Base-by-base conservation (phyloP, 2,113 vertebrate genomes). In the Poeciliopsis prolifica region DNA sequence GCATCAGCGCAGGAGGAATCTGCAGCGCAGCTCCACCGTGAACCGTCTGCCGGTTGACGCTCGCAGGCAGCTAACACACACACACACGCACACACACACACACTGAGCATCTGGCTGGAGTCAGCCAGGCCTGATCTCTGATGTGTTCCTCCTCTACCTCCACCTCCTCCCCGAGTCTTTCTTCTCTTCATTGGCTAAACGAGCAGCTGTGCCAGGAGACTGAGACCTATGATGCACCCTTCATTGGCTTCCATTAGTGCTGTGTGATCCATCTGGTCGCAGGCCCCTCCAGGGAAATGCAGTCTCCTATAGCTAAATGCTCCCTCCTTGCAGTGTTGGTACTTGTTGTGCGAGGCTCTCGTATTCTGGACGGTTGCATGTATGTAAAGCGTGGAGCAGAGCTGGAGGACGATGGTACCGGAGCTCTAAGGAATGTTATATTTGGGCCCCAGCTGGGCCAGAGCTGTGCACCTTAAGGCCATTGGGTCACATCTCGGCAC, bases 211-310 rank as follows among this genome's bases (percentile, higher is more conserved):
- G 86, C 80, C 82, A 84, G 87, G 85, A 90, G 88, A 89, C 79
- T 33, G 54, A 84, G 85, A 85, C 84, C 81, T 79, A 83, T 67
- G 74, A 87, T 87, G 87, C 81, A 68, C 77, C 0, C 86, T 86
- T 75, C 73, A 88, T 90, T 86, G 87, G 84, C 91, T 80, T 89
- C 87, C 89, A 92, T 92, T 90, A 92, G 83, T 79, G 81, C 81
- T 42, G 87, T 82, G 86, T 77, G 87, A 86, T 91, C 90, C 90
- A 92, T 93, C 91, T 92, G 87, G 81, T 89, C 76, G 68, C 84
- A 77, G 85, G 82, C 81, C 79, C 85, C 89, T 82, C 70, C 72
- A 62, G 91, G 91, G 86, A 89, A 71, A 77, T 72, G 79, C 83
- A 84, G 82, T 84, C 79, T 76, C 86, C 84, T 79, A 80, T 84